Evolutionary conservation across 2,113 vertebrate species (phyloP).

Genomic region (Camelus dromedarius): DNA sequence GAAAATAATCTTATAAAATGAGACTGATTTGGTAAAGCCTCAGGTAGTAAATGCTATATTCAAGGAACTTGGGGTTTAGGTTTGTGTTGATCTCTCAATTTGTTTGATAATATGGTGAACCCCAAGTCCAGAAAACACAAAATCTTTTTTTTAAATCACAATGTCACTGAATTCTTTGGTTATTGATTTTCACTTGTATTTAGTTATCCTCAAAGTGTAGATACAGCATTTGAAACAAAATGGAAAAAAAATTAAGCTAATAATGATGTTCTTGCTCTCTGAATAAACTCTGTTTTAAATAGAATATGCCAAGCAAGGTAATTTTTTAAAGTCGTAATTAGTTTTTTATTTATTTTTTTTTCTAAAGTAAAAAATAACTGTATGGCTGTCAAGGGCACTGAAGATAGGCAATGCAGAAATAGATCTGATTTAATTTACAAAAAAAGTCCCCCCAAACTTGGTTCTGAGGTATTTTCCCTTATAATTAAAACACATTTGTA

Average conservation of each 20-base stretch:
- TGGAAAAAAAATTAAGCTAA: background rate
- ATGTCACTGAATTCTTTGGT: background rate
- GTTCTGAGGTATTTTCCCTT: background rate
- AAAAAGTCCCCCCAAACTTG: background rate
- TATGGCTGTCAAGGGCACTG: background rate
- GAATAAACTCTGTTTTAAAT: constrained; percentile 21
- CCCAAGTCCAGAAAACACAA: background rate
- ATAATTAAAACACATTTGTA: constrained; percentile 11
- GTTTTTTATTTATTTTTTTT: background rate
- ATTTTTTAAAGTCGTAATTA: constrained; percentile 1
- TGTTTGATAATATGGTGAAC: background rate
- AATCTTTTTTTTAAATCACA: background rate
- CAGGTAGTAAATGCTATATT: background rate
- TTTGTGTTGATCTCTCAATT: background rate
- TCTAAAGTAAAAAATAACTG: background rate
- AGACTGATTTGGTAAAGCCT: background rate
- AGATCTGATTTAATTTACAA: constrained; percentile 7
- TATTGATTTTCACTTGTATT: background rate
- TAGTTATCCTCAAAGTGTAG: background rate
- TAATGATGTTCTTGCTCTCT: background rate
- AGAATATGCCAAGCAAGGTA: background rate
- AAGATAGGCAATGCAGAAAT: constrained; percentile 33
- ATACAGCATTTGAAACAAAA: constrained; percentile 7
- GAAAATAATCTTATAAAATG: constrained; percentile 14
- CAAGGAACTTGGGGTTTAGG: background rate